A percentile compares a stretch with the other conserved stretches of the same genome.
Conservation (phyloP, 2,797 vertebrate species). For the Malurus leucopterus region DNA sequence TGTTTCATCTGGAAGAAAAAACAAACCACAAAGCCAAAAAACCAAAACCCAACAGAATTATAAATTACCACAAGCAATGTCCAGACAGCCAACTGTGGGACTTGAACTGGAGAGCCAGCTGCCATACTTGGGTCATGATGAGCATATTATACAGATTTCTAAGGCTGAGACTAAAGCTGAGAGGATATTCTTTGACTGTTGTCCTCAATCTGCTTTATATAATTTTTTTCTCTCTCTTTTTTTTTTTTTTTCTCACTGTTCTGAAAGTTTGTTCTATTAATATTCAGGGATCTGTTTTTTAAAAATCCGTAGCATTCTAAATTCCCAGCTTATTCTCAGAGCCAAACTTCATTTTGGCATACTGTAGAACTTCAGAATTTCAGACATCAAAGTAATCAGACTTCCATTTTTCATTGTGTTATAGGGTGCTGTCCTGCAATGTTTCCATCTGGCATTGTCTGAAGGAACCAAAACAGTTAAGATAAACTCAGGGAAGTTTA, state of each 20-base stretch:
- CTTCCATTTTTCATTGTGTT: background rate
- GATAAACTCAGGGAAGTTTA: background rate
- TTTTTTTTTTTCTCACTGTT: background rate
- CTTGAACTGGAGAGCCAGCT: background rate
- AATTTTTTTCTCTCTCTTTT: rapidly evolving
- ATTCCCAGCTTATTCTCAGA: background rate
- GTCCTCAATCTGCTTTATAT: background rate
- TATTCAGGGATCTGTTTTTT: background rate
- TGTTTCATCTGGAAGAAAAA: background rate
- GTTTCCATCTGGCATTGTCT: background rate
- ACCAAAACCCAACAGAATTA: background rate
- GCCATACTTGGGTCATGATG: background rate
- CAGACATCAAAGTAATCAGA: background rate
- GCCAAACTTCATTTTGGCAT: background rate
- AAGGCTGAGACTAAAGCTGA: background rate
- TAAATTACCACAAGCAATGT: background rate
- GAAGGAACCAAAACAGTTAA: background rate
- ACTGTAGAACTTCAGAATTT: background rate
- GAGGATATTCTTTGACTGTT: background rate
- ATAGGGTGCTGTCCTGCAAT: background rate
- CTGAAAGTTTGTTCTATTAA: background rate
- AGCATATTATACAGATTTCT: background rate
- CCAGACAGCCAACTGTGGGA: background rate
- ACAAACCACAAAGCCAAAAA: background rate
- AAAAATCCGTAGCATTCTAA: background rate